A percentile compares a stretch with the other conserved stretches of the same genome.
Evolutionary conservation across 2,113 vertebrate genomes (phyloP).

Genomic region (Nothocercus nigrocapillus): DNA sequence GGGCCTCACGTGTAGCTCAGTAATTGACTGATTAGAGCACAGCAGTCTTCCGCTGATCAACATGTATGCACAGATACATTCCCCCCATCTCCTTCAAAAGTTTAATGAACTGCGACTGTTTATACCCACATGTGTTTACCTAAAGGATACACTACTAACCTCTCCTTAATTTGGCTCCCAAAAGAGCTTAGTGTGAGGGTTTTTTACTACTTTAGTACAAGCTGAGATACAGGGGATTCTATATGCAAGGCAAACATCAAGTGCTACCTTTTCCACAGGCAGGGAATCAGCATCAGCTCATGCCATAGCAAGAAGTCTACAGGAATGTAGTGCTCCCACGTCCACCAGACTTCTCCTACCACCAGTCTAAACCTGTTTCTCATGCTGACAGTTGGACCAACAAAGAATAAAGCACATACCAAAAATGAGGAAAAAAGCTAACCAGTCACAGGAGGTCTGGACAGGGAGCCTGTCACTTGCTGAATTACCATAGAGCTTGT

Average conservation of each 20-base stretch:
- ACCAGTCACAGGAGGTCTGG: not conserved
- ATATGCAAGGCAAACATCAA: not conserved
- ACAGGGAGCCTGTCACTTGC: not conserved
- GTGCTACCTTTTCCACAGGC: not conserved
- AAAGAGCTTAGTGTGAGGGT: not conserved
- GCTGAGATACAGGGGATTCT: not conserved
- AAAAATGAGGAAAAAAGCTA: not conserved
- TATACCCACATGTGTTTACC: not conserved
- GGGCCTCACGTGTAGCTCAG: fast-evolving
- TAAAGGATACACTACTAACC: not conserved
- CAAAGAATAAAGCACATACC: not conserved
- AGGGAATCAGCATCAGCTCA: not conserved
- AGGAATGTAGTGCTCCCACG: not conserved
- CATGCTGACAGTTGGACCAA: not conserved
- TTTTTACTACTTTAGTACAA: fast-evolving
- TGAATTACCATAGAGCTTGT: not conserved
- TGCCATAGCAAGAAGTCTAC: not conserved
- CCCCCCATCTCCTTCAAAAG: not conserved
- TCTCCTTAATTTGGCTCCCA: not conserved
- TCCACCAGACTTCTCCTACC: not conserved
- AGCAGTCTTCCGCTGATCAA: not conserved
- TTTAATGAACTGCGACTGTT: not conserved
- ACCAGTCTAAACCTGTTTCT: not conserved
- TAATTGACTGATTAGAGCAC: not conserved
- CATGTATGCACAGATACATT: not conserved